Evolutionary conservation across 2,888 invertebrate species (phyloP).

Genomic region (Epicampocera succincta): DNA sequence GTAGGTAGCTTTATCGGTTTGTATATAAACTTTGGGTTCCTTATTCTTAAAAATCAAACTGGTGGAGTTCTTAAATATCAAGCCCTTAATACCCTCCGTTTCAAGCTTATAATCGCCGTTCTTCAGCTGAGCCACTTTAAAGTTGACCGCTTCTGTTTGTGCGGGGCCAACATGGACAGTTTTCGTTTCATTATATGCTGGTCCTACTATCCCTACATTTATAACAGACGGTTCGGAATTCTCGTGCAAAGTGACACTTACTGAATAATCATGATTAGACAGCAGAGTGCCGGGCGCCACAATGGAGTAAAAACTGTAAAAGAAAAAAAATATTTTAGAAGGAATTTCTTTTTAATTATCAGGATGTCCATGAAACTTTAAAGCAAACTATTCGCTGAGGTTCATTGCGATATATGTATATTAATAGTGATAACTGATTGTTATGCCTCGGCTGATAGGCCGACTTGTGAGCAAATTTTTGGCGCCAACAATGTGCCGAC

Average conservation of each 20-base stretch:
- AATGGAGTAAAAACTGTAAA: slow-evolving; percentile 85
- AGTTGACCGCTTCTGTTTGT: slow-evolving; percentile 86
- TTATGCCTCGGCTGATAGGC: too few relatives aligned
- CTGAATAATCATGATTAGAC: slow-evolving; percentile 92
- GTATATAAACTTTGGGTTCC: slow-evolving; percentile 88
- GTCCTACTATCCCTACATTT: slow-evolving; percentile 88
- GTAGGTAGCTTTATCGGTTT: slow-evolving; percentile 95
- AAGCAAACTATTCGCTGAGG: too few relatives aligned
- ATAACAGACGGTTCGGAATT: slow-evolving; percentile 81
- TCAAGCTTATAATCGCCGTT: slow-evolving; percentile 72
- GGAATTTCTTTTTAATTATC: not conserved
- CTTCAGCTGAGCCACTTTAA: slow-evolving; percentile 84
- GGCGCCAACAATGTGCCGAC: too few relatives aligned
- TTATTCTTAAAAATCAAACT: slow-evolving; percentile 88
- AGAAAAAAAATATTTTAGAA: not conserved
- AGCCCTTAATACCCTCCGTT: slow-evolving; percentile 85
- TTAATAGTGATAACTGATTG: too few relatives aligned
- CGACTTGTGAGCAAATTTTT: too few relatives aligned
- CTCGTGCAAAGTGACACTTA: slow-evolving; percentile 86
- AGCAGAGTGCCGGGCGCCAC: slow-evolving; percentile 90
- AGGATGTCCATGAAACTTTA: too few relatives aligned
- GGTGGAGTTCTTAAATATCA: slow-evolving; percentile 87
- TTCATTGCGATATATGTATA: too few relatives aligned
- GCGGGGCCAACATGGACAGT: slow-evolving; percentile 87
- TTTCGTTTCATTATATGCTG: slow-evolving; percentile 86